Conservation (phyloP, 2,797 vertebrate species). For the Tolypeutes matacus region DNA sequence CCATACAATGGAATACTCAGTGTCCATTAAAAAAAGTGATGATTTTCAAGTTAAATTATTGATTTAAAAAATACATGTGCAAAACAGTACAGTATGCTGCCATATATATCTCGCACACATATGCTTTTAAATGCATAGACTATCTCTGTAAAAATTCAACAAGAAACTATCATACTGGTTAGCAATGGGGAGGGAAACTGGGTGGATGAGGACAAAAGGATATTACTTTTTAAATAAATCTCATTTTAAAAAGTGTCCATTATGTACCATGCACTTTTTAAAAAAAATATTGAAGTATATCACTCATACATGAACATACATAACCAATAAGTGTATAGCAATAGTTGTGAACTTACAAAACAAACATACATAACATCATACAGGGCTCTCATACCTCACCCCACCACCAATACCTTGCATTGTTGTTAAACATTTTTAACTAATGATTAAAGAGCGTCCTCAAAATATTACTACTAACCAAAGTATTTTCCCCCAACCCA, state of each 20-base stretch:
- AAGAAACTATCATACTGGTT: neutral
- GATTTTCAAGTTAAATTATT: neutral
- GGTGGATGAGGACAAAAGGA: neutral
- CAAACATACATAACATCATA: no score
- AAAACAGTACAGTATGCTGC: neutral
- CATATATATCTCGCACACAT: neutral
- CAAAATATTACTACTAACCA: no score
- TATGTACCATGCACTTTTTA: neutral
- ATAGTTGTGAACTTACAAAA: no score
- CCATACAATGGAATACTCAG: no score
- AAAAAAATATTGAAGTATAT: no score
- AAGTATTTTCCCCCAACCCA: no score
- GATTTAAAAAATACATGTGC: neutral
- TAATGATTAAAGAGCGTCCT: no score
- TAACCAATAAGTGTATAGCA: no score
- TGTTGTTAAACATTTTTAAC: no score
- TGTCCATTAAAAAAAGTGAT: neutral
- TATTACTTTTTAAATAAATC: neutral
- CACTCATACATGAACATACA: no score
- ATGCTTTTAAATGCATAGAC: neutral
- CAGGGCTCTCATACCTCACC: no score
- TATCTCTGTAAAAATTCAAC: neutral
- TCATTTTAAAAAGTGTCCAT: neutral
- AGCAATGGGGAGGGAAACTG: neutral
- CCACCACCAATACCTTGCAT: no score